Evolutionary conservation across 30 jellyfish, hydroid and myxozoan species (phyloP), one percentile per base, ranked within the genome.

Genomic region (Chrysaora quinquecirrha): DNA sequence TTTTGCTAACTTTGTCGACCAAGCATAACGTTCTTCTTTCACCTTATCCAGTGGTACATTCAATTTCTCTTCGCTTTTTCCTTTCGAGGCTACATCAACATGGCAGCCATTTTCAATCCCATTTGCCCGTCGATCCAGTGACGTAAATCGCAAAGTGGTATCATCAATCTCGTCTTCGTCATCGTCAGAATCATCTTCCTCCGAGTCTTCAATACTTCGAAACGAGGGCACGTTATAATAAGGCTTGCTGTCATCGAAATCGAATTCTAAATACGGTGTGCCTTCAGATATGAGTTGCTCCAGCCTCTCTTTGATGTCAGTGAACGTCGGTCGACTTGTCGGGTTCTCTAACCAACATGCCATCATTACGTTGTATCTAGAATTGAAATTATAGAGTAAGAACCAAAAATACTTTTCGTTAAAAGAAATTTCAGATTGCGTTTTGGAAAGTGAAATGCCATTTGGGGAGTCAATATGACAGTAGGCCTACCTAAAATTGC

Each of bases 261-360:
- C 90, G 79, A 95, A 85, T 35, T 84, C 87, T 14, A 95, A 77
- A 70, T 95, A 95, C 21, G 95, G 85, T 20, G 95, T 83, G 16
- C 97, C 97, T 84, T 84, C 87, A 6, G 94, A 73, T 30, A 95
- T 80, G 22, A 95, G 86, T 18, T 32, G 27, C 34, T 95, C 99
- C 29, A 95, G 50, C 46, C 77, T 58, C 28, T 88, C 97, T 22
- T 78, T 76, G 54, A 95, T 77, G 34, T 88, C 97, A 23, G 96
- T 88, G 84, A 95, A 95, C n/a, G 96, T 78, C 28, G 99, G 99
- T 27, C 99, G 88, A 25, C 73, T 67, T 28, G 64, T 48, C 19
- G 99, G 99, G 62, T 88, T 91, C 64, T 87, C 96, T n/a, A 89
- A 34, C 99, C 99, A 95, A 62, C 99, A 95, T 1, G 92, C 94